Percentiles rank a stretch among this genome's conserved stretches.
Conservation (phyloP, 1,140 invertebrate genomes). For the Chrysomallon squamiferum region DNA sequence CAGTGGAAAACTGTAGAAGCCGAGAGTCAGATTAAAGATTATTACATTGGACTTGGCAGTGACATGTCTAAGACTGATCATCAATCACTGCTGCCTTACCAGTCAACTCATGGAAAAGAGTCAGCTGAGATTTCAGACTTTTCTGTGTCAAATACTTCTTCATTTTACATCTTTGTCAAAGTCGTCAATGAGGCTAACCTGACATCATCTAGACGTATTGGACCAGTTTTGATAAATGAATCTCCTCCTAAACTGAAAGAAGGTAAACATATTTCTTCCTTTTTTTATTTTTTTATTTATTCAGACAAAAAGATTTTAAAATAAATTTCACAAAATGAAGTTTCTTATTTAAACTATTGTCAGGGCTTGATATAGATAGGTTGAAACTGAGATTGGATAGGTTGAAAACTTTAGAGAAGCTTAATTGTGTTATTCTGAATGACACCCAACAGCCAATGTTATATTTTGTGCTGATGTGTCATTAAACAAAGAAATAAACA, state of each 20-base stretch:
- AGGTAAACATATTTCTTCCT: background rate
- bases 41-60: conserved; percentile 19
- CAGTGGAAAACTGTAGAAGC: conserved; percentile 16
- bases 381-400: too few species aligned
- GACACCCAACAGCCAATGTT: too few species aligned
- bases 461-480: too few species aligned
- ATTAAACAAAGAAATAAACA: too few species aligned
- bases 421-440: too few species aligned
- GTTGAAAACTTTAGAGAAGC: too few species aligned
- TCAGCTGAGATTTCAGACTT: conserved; percentile 15
- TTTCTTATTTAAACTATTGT: too few species aligned
- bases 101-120: conserved; percentile 8
- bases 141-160: conserved; percentile 18
- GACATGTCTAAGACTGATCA: conserved; percentile 4
- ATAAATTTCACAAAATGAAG: too few species aligned
- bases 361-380: too few species aligned
- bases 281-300: conserved; percentile 18
- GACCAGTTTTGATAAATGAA: conserved; percentile 36
- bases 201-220: conserved; percentile 12
- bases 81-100: conserved; percentile 18
- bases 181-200: conserved; percentile 31
- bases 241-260: conserved; percentile 20
- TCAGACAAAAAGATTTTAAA: too few species aligned
- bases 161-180: conserved; percentile 29
- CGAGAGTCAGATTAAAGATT: conserved; percentile 28